Evolutionary conservation across 1,140 invertebrate species (phyloP).

Genomic region (Drosophila insularis): DNA sequence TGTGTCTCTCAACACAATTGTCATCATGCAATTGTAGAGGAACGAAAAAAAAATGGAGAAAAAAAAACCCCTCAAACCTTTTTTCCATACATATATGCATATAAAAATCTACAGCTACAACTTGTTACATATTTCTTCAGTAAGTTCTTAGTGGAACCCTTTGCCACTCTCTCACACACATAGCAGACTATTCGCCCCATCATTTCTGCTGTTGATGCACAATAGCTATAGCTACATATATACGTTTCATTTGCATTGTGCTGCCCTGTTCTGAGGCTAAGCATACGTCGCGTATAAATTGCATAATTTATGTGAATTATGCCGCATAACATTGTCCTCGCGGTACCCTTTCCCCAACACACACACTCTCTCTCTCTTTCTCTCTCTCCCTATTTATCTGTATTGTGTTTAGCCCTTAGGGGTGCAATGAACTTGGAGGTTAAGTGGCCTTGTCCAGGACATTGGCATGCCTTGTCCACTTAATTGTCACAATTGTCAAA

Average conservation of each 20-base stretch:
- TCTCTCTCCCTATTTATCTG: background rate
- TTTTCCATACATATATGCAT: slow-evolving; percentile 30
- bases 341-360: too few species aligned
- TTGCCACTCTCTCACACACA: background rate
- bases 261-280: slow-evolving; percentile 68
- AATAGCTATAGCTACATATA: slow-evolving; percentile 12
- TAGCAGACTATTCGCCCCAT: background rate
- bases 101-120: slow-evolving; percentile 57
- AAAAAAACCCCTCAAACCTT: slow-evolving; percentile 19
- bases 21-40: slow-evolving; percentile 45
- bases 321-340: slow-evolving; percentile 66
- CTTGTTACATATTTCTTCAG: slow-evolving; percentile 63
- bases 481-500: slow-evolving; percentile 76
- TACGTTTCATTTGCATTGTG: slow-evolving; percentile 68
- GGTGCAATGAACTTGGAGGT: slow-evolving; percentile 69
- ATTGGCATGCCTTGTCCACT: slow-evolving; percentile 64
- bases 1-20: slow-evolving; percentile 38
- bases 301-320: slow-evolving; percentile 81
- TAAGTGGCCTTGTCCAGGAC: slow-evolving; percentile 76
- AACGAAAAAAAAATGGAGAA: slow-evolving; percentile 20
- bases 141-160: slow-evolving; percentile 32
- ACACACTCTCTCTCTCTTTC: slow-evolving; percentile 2
- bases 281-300: slow-evolving; percentile 74
- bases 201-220: background rate
- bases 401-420: slow-evolving; percentile 54